Base-by-base conservation (phyloP, 2,888 invertebrate species). In the Apodemia hepburni region DNA sequence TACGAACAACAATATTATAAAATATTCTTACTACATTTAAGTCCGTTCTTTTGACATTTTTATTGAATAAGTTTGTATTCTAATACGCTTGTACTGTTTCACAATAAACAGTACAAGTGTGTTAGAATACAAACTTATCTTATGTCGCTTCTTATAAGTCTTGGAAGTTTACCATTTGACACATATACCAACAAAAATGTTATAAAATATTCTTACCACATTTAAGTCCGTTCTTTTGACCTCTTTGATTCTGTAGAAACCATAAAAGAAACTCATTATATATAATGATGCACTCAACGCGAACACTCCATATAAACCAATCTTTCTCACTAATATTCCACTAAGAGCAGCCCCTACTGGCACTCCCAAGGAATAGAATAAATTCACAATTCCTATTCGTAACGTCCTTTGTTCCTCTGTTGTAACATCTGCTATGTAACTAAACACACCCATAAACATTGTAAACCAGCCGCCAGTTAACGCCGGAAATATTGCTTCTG, bases 401-500 rank as follows among this genome's bases (percentile, higher is more conserved):
- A 97, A 90, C 27, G 98, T 98, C 71, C 97, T 93, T 72, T 95
- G 95, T 80, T 97, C 95, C 68, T 96, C 94, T 3, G 95, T 95
- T 3, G 97, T 97, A 17, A 97, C 95, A 77, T 98, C 97, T 2
- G 95, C 96, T 65, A 98, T 95, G 78, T 97, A 98, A 84, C 97
- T 96, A 85, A 98, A 96, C 69, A 97, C 95, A 22, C 96, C 96
- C 96, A 97, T 97, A 73, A 97, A 95, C 96, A 97, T 96, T 38
- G 96, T 96, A 79, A 96, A 96, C 97, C 97, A 97, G 9, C 97
- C 97, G 11, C 97, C 96, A 0, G 96, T 96, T 8, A 97, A 76
- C 0, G 96, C 96, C 3, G 97, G 97, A 81, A 96, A 96, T 68
- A 97, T 92, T 0, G 96, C 96, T 81, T 97, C 97, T 0, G 96